Conservation (phyloP, 2,888 invertebrate genomes). For the Ditula angustiorana region DNA sequence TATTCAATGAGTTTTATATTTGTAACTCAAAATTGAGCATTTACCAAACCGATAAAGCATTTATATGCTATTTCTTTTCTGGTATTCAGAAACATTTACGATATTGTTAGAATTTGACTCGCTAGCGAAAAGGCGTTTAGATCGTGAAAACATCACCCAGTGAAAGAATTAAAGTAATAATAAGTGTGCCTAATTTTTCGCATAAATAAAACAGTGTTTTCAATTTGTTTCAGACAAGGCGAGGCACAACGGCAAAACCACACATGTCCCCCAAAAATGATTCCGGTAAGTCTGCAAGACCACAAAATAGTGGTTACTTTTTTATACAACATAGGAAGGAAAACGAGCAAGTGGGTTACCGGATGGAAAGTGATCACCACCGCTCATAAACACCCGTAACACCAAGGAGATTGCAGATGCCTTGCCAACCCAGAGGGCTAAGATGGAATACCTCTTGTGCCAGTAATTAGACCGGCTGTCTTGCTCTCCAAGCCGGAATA, state of each 20-base stretch:
- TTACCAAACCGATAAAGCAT: too few relatives aligned
- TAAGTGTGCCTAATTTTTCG: background rate
- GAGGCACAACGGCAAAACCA: constrained; percentile 57
- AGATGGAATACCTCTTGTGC: too few relatives aligned
- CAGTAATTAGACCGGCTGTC: too few relatives aligned
- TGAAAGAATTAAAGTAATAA: background rate
- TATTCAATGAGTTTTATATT: too few relatives aligned
- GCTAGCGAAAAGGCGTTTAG: background rate
- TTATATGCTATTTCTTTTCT: background rate
- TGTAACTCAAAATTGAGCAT: too few relatives aligned
- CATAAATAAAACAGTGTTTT: background rate
- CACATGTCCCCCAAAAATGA: constrained; percentile 82
- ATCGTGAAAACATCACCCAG: background rate
- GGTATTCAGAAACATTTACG: background rate
- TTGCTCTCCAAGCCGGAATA: too few relatives aligned
- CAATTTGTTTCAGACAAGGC: constrained; percentile 62
- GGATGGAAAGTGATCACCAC: too few relatives aligned
- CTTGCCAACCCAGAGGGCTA: too few relatives aligned
- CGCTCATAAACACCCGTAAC: too few relatives aligned
- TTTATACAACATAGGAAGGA: too few relatives aligned
- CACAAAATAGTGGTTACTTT: background rate
- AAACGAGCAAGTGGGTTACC: too few relatives aligned
- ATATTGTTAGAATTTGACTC: background rate
- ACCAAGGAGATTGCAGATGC: too few relatives aligned
- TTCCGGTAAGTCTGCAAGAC: constrained; percentile 69